These are phyloP conservation scores for Euschistus heros DNA, from an alignment of 1,140 invertebrate species.

Conservation along the genomic window DNA sequence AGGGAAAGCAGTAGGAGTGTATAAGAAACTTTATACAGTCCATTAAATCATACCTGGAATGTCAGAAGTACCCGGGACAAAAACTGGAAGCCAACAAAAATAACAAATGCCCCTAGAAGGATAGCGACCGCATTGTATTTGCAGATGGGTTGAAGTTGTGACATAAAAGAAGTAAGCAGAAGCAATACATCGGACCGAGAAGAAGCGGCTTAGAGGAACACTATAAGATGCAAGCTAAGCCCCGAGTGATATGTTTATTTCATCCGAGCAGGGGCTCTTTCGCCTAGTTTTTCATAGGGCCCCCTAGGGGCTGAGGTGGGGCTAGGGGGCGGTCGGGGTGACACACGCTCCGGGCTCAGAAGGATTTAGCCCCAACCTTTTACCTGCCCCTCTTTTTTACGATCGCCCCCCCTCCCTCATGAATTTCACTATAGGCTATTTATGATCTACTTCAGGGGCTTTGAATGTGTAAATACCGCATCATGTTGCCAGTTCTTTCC, in stretches of 20 bases:
- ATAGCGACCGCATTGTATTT: conserved; percentile 2
- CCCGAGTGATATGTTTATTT: conserved; percentile 16
- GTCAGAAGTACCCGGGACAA: no score
- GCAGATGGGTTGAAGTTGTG: conserved; percentile 6
- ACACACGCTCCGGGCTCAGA: not conserved
- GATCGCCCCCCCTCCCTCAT: no score
- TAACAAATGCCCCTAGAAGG: not conserved
- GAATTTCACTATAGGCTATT: no score
- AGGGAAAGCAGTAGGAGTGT: no score
- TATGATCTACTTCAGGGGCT: no score
- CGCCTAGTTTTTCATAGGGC: conserved; percentile 10
- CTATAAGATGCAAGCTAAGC: conserved; percentile 12
- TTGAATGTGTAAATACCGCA: no score
- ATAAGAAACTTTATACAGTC: no score
- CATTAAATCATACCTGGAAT: no score
- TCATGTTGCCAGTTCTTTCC: no score
- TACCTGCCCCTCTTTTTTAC: no score
- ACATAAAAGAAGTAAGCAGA: not conserved
- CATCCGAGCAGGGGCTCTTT: not conserved
- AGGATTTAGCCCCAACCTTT: no score
- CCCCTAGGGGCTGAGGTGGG: not conserved
- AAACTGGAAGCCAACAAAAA: no score
- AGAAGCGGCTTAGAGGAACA: conserved; percentile 9
- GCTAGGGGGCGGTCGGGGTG: not conserved
- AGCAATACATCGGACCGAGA: not conserved